phyloP scores from a whole-genome alignment of 2,113 vertebrate genomes.

The Setophaga kirtlandii region DNA sequence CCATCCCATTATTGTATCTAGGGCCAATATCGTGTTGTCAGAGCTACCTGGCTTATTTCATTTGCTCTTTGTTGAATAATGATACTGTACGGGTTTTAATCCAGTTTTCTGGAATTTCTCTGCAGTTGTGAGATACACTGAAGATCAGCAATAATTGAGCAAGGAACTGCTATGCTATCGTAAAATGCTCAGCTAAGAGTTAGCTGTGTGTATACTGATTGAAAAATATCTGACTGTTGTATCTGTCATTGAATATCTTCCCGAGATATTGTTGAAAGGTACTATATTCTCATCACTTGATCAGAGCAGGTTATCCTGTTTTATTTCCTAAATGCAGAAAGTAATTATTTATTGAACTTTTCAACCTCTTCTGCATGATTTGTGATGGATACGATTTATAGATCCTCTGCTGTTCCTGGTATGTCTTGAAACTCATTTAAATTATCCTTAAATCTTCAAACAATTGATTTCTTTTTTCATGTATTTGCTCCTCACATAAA shows the following conservation, averaged over 20 bases:
- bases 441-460: constrained; percentile 6
- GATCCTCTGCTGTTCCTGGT: neutral
- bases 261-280: neutral
- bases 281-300: neutral
- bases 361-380: constrained; percentile 29
- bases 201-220: neutral
- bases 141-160: neutral
- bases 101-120: neutral
- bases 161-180: neutral
- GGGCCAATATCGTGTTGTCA: neutral
- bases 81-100: neutral
- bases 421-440: constrained; percentile 24
- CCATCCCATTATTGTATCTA: neutral
- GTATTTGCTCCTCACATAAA: neutral
- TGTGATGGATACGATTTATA: neutral
- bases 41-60: neutral
- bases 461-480: neutral
- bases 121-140: neutral
- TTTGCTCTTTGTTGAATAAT: neutral
- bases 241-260: neutral
- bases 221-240: neutral
- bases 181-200: neutral
- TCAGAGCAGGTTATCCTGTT: neutral
- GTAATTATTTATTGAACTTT: constrained; percentile 60
- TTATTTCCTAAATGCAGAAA: constrained; percentile 24